A percentile compares a stretch with the other conserved stretches of the same genome.
Conservation (phyloP, 2,888 invertebrate genomes). For the Drosophila greeni region DNA sequence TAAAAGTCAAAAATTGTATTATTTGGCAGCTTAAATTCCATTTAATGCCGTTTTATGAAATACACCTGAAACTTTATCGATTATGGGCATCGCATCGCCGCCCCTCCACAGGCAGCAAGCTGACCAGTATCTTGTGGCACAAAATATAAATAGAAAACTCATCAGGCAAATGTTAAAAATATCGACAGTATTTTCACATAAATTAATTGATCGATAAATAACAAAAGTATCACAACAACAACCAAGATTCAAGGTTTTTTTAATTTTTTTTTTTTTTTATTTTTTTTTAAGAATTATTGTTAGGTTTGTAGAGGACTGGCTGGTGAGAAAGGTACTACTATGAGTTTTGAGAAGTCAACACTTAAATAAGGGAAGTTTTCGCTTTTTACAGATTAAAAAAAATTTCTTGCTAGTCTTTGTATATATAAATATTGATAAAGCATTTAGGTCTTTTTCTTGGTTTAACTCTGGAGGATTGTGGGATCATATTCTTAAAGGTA, state of each 20-base stretch:
- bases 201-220: slow-evolving; percentile 67
- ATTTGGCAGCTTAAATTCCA: slow-evolving; percentile 63
- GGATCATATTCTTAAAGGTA: neutral
- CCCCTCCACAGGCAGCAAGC: slow-evolving; percentile 8
- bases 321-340: no score
- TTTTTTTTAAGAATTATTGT: no score
- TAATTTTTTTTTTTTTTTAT: no score
- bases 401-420: neutral
- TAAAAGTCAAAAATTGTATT: slow-evolving; percentile 16
- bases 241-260: no score
- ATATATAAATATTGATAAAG: neutral
- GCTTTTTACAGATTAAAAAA: neutral
- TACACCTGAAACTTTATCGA: slow-evolving; percentile 23
- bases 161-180: slow-evolving; percentile 64
- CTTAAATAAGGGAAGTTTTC: no score
- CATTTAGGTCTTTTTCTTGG: no score
- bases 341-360: no score
- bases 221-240: slow-evolving; percentile 1
- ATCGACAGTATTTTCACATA: slow-evolving; percentile 56
- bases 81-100: slow-evolving; percentile 26
- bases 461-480: neutral
- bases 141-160: slow-evolving; percentile 63
- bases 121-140: slow-evolving; percentile 11
- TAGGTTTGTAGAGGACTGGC: no score
- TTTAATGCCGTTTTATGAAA: slow-evolving; percentile 63